phyloP scores from a whole-genome alignment of 2,888 invertebrate genomes.

The Himalopsyche japonica region DNA sequence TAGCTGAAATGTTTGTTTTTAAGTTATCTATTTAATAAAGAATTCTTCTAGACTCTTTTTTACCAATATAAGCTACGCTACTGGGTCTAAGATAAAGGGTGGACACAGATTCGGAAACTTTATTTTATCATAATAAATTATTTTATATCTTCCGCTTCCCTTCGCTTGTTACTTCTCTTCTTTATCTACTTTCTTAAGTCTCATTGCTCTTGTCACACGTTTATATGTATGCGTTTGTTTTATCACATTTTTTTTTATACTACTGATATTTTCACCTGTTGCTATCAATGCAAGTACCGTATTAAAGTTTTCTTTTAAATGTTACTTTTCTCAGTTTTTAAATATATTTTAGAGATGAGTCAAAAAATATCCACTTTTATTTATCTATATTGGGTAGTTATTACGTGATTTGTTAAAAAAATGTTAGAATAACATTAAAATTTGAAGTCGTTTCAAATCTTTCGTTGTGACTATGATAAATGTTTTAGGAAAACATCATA shows the following conservation, averaged over 20 bases:
- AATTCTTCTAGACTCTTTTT: background rate
- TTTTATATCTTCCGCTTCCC: slow-evolving; percentile 18
- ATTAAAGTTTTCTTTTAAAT: background rate
- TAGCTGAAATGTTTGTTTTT: too few relatives aligned
- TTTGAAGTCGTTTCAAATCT: too few relatives aligned
- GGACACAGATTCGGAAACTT: slow-evolving; percentile 8
- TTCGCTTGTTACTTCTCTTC: background rate
- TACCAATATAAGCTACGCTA: background rate
- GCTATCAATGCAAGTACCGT: background rate
- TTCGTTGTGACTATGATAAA: too few relatives aligned
- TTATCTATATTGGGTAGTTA: too few relatives aligned
- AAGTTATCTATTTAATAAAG: too few relatives aligned
- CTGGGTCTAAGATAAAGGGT: background rate
- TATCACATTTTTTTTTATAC: background rate
- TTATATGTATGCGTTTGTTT: background rate
- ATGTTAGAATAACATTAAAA: too few relatives aligned
- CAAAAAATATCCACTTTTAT: too few relatives aligned
- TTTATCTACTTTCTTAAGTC: background rate
- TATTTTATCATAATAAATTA: slow-evolving; percentile 31
- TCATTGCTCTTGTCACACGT: background rate
- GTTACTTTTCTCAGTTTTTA: too few relatives aligned
- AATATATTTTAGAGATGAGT: too few relatives aligned
- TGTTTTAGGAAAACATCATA: too few relatives aligned
- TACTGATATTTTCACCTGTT: background rate
- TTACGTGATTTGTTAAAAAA: too few relatives aligned